These are phyloP conservation scores for Cranoglanis bouderius DNA, from an alignment of 2,113 vertebrate genomes.

Conservation along the genomic window DNA sequence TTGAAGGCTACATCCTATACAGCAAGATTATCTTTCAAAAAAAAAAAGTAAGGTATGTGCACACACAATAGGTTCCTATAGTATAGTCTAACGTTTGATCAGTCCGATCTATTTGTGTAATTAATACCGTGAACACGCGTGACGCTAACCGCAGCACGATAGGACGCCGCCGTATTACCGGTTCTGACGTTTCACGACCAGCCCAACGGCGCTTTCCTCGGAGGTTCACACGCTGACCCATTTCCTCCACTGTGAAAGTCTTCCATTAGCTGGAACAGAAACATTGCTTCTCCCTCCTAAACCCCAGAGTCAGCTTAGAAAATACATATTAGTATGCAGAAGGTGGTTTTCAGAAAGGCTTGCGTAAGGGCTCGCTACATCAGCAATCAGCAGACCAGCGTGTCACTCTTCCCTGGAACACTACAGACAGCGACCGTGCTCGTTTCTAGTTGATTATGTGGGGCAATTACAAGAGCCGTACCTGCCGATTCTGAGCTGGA, in stretches of 20 bases:
- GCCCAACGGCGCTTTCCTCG: not conserved
- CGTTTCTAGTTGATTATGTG: slow-evolving; percentile 17
- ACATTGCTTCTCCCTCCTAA: slow-evolving; percentile 4
- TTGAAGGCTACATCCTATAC: too few species aligned
- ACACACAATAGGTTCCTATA: too few species aligned
- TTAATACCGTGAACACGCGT: too few species aligned
- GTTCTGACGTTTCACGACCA: not conserved
- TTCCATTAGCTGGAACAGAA: slow-evolving; percentile 9
- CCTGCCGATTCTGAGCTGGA: slow-evolving; percentile 11
- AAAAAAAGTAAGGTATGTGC: too few species aligned
- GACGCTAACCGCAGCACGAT: too few species aligned
- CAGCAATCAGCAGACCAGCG: slow-evolving; percentile 34
- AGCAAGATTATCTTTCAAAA: too few species aligned
- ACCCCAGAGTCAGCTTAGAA: slow-evolving; percentile 1
- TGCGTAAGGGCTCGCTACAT: slow-evolving; percentile 27
- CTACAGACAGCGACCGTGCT: not conserved
- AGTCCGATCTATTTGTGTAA: too few species aligned
- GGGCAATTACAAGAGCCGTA: slow-evolving; percentile 14
- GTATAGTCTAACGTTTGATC: too few species aligned
- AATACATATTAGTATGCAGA: slow-evolving; percentile 35
- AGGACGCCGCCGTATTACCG: too few species aligned
- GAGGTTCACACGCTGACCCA: not conserved
- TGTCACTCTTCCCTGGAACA: slow-evolving; percentile 10
- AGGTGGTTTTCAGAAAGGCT: slow-evolving; percentile 16
- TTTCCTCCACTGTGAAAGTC: slow-evolving; percentile 6